phyloP scores from a whole-genome alignment of 1,140 invertebrate species.

The Whitmania pigra region DNA sequence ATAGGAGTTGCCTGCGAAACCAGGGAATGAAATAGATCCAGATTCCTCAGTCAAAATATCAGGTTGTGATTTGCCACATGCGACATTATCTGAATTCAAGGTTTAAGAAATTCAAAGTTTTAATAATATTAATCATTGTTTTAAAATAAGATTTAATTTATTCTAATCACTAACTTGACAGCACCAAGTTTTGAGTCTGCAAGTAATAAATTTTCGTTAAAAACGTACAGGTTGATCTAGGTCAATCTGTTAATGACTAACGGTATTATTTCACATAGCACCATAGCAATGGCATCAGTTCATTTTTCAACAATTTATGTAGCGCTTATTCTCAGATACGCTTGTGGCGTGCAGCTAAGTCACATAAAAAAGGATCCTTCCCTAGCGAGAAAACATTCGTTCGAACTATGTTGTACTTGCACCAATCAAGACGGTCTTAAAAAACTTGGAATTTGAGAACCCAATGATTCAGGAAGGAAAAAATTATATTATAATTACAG shows the following conservation, averaged over 20 bases:
- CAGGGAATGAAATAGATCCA: not conserved
- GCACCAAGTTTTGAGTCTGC: not conserved
- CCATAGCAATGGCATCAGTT: too few relatives aligned
- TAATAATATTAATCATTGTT: not conserved
- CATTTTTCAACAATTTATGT: too few relatives aligned
- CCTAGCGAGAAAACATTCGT: not conserved
- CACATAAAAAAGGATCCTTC: not conserved
- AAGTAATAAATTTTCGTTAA: not conserved
- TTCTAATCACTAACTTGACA: not conserved
- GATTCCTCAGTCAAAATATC: not conserved
- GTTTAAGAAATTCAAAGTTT: not conserved
- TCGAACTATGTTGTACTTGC: not conserved
- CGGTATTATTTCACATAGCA: too few relatives aligned
- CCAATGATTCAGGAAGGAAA: not conserved
- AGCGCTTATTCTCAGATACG: too few relatives aligned
- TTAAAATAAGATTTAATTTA: not conserved
- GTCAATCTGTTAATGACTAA: not conserved
- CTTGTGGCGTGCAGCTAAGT: too few relatives aligned
- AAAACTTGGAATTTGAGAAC: too few relatives aligned
- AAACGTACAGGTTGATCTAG: not conserved
- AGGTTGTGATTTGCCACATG: not conserved
- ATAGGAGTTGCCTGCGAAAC: not conserved
- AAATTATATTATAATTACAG: not conserved
- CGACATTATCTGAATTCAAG: not conserved
- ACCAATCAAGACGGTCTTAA: not conserved